Percentiles rank a stretch among this genome's conserved stretches.
Conservation (phyloP, 2,113 vertebrate species). For the Hipposideros armiger region DNA sequence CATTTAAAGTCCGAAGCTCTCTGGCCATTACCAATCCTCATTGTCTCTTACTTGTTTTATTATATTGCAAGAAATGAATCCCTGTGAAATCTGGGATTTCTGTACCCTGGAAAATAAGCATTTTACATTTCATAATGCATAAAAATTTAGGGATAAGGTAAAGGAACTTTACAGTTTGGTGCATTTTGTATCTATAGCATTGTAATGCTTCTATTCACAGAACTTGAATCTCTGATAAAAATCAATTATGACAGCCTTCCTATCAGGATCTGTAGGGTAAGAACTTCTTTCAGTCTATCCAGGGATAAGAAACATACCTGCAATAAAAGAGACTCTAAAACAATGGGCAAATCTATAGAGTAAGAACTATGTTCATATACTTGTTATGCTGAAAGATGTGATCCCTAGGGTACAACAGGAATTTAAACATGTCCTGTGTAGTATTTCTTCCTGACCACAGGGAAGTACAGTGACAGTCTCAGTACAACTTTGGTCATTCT, state of each 20-base stretch:
- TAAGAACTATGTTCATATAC: not conserved
- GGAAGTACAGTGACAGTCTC: not conserved
- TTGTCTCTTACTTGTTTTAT: constrained; percentile 33
- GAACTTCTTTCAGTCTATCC: not conserved
- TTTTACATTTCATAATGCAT: not conserved
- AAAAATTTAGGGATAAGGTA: not conserved
- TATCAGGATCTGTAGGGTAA: not conserved
- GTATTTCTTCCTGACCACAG: not conserved
- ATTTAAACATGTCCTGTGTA: not conserved
- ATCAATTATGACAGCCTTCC: not conserved
- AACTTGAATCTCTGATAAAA: not conserved
- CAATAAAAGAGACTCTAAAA: not conserved
- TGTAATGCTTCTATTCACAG: not conserved
- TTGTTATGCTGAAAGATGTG: not conserved
- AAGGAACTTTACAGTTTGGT: not conserved
- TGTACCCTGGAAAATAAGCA: not conserved
- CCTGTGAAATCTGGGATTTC: not conserved
- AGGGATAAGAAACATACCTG: not conserved
- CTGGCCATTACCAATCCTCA: not conserved
- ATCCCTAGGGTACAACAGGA: not conserved
- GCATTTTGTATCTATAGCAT: not conserved
- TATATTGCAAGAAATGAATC: not conserved
- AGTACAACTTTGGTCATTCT: not conserved
- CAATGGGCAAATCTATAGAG: not conserved
- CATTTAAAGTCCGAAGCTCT: not conserved